Evolutionary conservation across 2,797 vertebrate species (phyloP), one percentile per base, ranked within the genome.

Genomic region (Pempheris klunzingeri): DNA sequence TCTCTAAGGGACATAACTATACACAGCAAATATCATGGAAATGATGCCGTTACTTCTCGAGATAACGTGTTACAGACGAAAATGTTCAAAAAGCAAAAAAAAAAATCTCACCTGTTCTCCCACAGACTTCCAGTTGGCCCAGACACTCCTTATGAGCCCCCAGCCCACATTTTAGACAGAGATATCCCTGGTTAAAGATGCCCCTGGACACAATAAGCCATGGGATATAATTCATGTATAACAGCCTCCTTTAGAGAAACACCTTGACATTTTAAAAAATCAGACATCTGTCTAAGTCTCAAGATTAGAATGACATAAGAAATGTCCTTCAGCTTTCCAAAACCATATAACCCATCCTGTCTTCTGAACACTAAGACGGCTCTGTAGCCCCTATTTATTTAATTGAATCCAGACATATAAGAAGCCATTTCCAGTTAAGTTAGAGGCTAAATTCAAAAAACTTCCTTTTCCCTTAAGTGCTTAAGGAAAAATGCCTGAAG

Each of bases 161-260:
- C n/a, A 95, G 93, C 64, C 96, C 96, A 91, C 97, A 99, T 80
- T 96, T 97, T 0, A 91, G 82, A 90, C 97, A 99, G 78, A 96
- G 92, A 92, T 99, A 99, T 78, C 97, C 97, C 95, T 99, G 97
- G 92, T 96, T 97, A 93, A 99, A 98, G 67, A 97, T 97, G 79
- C 97, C 97, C 83, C 97, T 99, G 94, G 60, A 94, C 94, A 92
- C 83, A 80, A 90, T 88, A 57, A 87, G 74, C 64, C 71, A 88
- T 57, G 38, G 60, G 57, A 80, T 43, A 41, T 61, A 65, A 62
- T 62, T 85, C 50, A 82, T 71, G 30, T 76, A 38, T 49, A 72
- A 70, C 70, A 63, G 64, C 39, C 0, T 71, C 61, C 57, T 77
- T 62, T 58, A 63, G 50, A 87, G 64, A 77, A 85, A 81, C 44